Conservation (phyloP, 2,888 invertebrate genomes). For the Lamproptera curius region DNA sequence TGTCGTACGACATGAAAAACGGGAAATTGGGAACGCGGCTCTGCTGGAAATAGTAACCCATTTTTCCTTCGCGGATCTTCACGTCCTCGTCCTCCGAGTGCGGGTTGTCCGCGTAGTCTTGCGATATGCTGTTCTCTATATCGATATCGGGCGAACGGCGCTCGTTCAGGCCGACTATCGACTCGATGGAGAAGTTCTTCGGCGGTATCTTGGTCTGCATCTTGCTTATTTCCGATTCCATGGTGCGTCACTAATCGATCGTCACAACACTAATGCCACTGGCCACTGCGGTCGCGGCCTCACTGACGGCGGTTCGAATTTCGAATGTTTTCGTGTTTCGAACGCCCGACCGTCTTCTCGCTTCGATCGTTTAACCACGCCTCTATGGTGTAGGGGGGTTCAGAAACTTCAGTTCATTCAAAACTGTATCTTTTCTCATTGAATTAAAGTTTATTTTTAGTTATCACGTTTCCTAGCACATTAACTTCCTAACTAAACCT, state of each 20-base stretch:
- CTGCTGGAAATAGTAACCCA: constrained; percentile 68
- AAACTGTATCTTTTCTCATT: not conserved
- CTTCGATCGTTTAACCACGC: constrained; percentile 25
- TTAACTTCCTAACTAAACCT: too few relatives aligned
- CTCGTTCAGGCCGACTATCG: constrained; percentile 71
- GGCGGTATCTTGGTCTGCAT: constrained; percentile 71
- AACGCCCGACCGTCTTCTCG: constrained; percentile 29
- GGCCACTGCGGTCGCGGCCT: constrained; percentile 29
- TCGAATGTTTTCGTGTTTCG: constrained; percentile 21
- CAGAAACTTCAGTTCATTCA: not conserved
- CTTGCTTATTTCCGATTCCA: constrained; percentile 68
- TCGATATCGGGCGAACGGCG: constrained; percentile 67
- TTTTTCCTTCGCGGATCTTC: constrained; percentile 58
- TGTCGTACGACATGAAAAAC: constrained; percentile 71
- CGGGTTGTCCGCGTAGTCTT: constrained; percentile 52
- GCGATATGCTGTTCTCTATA: constrained; percentile 62
- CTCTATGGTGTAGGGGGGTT: constrained; percentile 12
- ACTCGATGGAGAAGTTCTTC: constrained; percentile 82
- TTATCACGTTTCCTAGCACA: too few relatives aligned
- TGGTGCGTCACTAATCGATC: constrained; percentile 29
- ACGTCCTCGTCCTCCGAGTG: constrained; percentile 62
- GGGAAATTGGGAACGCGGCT: constrained; percentile 68
- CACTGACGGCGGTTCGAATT: constrained; percentile 26
- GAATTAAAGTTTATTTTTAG: not conserved
- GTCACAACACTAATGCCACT: constrained; percentile 26